Conservation (phyloP, 2,113 vertebrate genomes). For the Stigmatopora argus region DNA sequence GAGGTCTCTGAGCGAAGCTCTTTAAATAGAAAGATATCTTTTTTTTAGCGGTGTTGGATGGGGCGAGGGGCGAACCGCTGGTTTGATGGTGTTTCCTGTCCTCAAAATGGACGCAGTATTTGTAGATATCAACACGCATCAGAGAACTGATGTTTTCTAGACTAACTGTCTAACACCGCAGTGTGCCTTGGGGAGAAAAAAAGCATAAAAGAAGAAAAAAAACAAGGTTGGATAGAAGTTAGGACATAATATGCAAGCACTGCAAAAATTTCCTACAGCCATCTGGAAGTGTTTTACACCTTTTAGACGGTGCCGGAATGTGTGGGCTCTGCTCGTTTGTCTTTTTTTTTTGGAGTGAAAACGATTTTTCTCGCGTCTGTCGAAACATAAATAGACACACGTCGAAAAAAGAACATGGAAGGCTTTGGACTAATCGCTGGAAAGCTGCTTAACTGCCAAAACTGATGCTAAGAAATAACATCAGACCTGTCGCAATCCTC, state of each 20-base stretch:
- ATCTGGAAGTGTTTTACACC: conserved; percentile 76
- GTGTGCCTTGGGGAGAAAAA: conserved; percentile 24
- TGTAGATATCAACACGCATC: conserved; percentile 30
- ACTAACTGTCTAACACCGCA: conserved; percentile 17
- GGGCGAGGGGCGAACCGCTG: conserved; percentile 15
- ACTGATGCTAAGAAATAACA: conserved; percentile 52
- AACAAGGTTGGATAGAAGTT: conserved; percentile 31
- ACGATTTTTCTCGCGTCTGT: conserved; percentile 27
- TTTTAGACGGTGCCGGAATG: conserved; percentile 67
- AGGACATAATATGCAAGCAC: conserved; percentile 57
- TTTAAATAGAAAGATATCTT: conserved; percentile 66
- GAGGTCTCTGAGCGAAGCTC: conserved; percentile 52
- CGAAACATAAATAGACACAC: conserved; percentile 3
- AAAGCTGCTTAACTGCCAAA: conserved; percentile 31
- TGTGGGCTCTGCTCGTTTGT: conserved; percentile 54
- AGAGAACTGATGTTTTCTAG: conserved; percentile 29
- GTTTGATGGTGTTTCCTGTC: conserved; percentile 62
- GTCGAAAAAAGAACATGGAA: conserved; percentile 24
- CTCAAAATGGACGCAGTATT: conserved; percentile 36
- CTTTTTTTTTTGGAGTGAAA: conserved; percentile 39
- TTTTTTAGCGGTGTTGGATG: conserved; percentile 19
- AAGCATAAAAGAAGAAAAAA: conserved; percentile 9
- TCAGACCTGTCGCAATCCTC: conserved; percentile 31
- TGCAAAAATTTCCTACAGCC: conserved; percentile 61
- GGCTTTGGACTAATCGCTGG: conserved; percentile 13